A percentile compares a stretch with the other conserved stretches of the same genome.
Conservation (phyloP, 2,113 vertebrate species). For the Channa argus region DNA sequence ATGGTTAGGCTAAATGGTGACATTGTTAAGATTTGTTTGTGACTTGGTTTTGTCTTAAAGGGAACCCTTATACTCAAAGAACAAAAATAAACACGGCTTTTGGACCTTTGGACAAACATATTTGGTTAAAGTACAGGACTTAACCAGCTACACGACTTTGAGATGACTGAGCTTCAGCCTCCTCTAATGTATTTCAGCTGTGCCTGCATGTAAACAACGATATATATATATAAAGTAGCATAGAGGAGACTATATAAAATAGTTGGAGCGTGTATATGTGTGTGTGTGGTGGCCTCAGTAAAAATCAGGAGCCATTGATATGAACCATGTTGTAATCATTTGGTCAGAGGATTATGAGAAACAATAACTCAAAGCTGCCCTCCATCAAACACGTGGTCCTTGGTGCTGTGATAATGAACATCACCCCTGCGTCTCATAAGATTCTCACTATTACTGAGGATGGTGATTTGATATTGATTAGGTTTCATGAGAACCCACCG, state of each 20-base stretch:
- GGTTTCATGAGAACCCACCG: conserved; percentile 71
- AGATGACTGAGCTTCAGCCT: conserved; percentile 1
- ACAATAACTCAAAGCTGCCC: conserved; percentile 75
- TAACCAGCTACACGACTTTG: not conserved
- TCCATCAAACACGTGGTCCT: conserved; percentile 70
- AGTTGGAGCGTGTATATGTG: not conserved
- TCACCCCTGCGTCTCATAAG: conserved; percentile 79
- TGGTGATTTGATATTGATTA: conserved; percentile 84
- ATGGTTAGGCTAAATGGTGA: too few relatives aligned
- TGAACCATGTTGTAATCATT: conserved; percentile 62
- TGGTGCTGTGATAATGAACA: conserved; percentile 75
- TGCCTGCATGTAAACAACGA: conserved; percentile 7
- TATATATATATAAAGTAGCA: conserved; percentile 22
- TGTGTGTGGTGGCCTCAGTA: conserved; percentile 1
- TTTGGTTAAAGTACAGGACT: too few relatives aligned
- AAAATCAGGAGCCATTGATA: conserved; percentile 47
- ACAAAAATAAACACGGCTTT: too few relatives aligned
- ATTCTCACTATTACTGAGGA: conserved; percentile 74
- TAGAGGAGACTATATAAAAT: not conserved
- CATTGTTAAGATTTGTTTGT: too few relatives aligned
- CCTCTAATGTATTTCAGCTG: not conserved
- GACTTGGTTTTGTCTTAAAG: too few relatives aligned
- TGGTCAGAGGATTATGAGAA: conserved; percentile 75
- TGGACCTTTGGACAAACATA: too few relatives aligned
- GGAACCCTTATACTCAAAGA: too few relatives aligned